phyloP scores from a whole-genome alignment of 2,113 vertebrate genomes.

The Piaya cayana region DNA sequence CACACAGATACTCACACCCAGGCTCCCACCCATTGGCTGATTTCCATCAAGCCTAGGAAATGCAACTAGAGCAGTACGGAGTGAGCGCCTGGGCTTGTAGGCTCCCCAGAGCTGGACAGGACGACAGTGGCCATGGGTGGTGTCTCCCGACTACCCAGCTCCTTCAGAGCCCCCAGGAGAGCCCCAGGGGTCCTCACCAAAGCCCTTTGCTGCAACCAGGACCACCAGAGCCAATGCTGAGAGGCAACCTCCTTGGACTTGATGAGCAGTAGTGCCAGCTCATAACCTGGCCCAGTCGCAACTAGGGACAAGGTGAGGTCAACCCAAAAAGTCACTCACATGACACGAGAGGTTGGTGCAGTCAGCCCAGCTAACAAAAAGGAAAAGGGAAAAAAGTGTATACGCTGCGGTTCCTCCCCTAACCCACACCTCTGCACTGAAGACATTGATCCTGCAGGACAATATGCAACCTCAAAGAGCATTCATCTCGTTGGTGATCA shows the following conservation, averaged over 20 bases:
- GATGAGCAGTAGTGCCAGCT: accelerated
- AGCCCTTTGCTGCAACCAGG: accelerated
- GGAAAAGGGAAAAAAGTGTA: accelerated
- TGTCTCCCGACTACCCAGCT: background rate
- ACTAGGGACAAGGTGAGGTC: background rate
- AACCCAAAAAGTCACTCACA: background rate
- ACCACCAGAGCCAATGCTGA: background rate
- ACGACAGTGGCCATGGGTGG: accelerated
- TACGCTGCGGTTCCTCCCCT: background rate
- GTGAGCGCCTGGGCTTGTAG: accelerated
- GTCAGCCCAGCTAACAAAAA: background rate
- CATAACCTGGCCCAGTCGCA: accelerated
- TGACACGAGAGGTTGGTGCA: accelerated
- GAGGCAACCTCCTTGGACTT: accelerated
- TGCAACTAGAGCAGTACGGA: background rate
- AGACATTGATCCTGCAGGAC: background rate
- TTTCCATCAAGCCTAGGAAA: background rate
- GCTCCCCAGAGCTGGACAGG: accelerated
- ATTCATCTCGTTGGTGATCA: accelerated
- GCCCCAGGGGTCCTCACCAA: too few relatives aligned
- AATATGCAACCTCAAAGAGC: accelerated
- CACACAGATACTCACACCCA: accelerated
- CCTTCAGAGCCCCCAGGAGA: accelerated
- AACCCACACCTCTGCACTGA: accelerated
- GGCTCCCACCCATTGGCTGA: background rate